Evolutionary conservation across 2,113 vertebrate species (phyloP).

Genomic region (human): DNA sequence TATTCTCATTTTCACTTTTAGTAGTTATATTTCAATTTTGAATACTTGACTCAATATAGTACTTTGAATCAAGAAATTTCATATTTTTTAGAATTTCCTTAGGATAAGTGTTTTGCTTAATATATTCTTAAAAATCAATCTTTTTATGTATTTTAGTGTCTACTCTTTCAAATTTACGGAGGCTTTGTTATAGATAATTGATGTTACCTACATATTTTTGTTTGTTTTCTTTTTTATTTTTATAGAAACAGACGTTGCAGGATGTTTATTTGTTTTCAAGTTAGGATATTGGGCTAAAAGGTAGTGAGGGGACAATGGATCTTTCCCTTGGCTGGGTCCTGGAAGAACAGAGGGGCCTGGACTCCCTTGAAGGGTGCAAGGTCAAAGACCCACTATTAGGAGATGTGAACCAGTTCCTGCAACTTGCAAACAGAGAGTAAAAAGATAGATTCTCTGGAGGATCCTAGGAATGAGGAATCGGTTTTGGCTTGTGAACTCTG

Average conservation of each 20-base stretch:
- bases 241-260: too few relatives aligned
- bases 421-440: background rate
- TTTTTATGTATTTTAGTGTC: background rate
- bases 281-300: background rate
- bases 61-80: slow-evolving; percentile 9
- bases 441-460: background rate
- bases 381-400: background rate
- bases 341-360: background rate
- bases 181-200: background rate
- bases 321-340: background rate
- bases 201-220: background rate
- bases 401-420: background rate
- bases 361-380: background rate
- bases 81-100: background rate
- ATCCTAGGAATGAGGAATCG: background rate
- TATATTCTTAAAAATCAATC: background rate
- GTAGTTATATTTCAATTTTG: background rate
- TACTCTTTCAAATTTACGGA: background rate
- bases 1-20: background rate
- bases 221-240: too few relatives aligned
- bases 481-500: background rate
- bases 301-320: background rate
- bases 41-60: background rate
- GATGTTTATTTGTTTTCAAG: background rate
- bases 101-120: background rate